Evolutionary conservation across 2,113 vertebrate species (phyloP).

Genomic region (Dascyllus trimaculatus): DNA sequence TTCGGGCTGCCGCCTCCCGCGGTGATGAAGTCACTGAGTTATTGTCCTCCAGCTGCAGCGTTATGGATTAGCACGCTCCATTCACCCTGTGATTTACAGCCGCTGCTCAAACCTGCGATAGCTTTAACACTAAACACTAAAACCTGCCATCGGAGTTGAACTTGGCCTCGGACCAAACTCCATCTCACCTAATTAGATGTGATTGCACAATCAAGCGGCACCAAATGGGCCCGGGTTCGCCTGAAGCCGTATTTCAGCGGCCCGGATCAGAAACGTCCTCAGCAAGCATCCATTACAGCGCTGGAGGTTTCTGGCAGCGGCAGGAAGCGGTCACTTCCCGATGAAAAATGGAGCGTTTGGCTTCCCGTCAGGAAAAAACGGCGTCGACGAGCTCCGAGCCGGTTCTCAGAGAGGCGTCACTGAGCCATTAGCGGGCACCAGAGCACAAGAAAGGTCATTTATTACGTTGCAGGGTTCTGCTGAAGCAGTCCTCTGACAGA

Average conservation of each 20-base stretch:
- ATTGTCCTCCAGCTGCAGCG: constrained; percentile 64
- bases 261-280: constrained; percentile 26
- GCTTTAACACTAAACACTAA: constrained; percentile 72
- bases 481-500: no score
- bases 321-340: constrained; percentile 51
- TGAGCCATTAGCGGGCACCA: not conserved
- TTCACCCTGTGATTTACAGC: constrained; percentile 73
- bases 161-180: constrained; percentile 68
- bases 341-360: constrained; percentile 55
- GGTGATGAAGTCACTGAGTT: constrained; percentile 66
- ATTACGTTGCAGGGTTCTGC: fast-evolving
- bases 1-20: constrained; percentile 42
- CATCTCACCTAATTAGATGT: constrained; percentile 76
- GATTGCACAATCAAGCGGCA: constrained; percentile 76
- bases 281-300: constrained; percentile 43
- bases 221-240: constrained; percentile 63
- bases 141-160: constrained; percentile 56
- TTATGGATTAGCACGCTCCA: constrained; percentile 63
- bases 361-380: constrained; percentile 44
- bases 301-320: constrained; percentile 26
- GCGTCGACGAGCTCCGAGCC: not conserved
- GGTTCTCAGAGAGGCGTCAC: constrained; percentile 37
- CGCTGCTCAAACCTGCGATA: constrained; percentile 53
- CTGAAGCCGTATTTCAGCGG: constrained; percentile 52
- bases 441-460: not conserved